Evolutionary conservation across 1,140 invertebrate genomes (phyloP).

Genomic region (Macrostomum lignano): DNA sequence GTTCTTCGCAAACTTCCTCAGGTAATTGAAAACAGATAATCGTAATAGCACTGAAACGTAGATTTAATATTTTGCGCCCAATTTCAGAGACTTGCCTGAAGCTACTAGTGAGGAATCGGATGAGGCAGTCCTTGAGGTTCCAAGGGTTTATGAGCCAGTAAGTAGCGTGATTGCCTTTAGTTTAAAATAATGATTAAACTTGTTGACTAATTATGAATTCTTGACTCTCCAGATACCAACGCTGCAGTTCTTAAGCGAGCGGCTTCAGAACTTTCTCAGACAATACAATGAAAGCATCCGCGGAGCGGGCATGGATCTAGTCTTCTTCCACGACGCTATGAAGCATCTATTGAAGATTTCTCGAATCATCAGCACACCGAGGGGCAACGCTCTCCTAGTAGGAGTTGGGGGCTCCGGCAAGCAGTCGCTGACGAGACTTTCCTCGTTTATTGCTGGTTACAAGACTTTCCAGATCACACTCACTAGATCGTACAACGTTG

Average conservation of each 20-base stretch:
- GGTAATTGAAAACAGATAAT: no score
- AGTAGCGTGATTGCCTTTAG: no score
- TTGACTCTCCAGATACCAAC: conserved; percentile 31
- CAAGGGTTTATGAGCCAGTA: conserved; percentile 81
- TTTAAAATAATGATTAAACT: no score
- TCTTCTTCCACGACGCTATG: conserved; percentile 97
- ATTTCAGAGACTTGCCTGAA: conserved; percentile 59
- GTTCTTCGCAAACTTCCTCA: no score
- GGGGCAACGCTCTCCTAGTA: conserved; percentile 74
- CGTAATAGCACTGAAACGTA: no score
- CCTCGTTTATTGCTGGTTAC: conserved; percentile 82
- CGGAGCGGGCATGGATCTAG: conserved; percentile 74
- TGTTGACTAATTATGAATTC: not conserved
- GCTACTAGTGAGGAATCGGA: conserved; percentile 74
- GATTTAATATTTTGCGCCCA: conserved; percentile 30
- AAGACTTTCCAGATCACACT: conserved; percentile 82
- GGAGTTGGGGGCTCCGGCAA: conserved; percentile 83
- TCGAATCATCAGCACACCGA: conserved; percentile 62
- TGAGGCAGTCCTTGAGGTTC: conserved; percentile 50
- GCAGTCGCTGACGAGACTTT: conserved; percentile 71
- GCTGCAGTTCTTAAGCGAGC: conserved; percentile 42
- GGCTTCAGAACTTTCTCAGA: conserved; percentile 62
- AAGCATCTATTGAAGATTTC: conserved; percentile 77
- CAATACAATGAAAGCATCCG: conserved; percentile 87
- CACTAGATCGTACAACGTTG: conserved; percentile 68